These are phyloP conservation scores for Elymnias hypermnestra DNA, from an alignment of 1,140 invertebrate species.

Conservation along the genomic window DNA sequence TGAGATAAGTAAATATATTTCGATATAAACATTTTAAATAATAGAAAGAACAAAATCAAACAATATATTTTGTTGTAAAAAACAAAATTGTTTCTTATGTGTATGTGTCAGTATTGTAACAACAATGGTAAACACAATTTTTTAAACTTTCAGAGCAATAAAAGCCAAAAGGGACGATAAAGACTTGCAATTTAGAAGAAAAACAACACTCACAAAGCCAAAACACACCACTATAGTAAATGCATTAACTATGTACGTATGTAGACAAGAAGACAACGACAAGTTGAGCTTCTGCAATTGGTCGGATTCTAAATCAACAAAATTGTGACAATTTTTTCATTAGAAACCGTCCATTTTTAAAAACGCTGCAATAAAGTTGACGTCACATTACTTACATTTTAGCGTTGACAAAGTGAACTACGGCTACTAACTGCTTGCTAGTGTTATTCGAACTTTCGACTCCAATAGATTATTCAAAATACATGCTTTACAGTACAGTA, in stretches of 20 bases:
- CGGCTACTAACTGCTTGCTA: neutral
- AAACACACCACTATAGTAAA: conserved; percentile 3
- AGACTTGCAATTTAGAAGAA: conserved; percentile 2
- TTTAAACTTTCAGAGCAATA: neutral
- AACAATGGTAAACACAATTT: neutral
- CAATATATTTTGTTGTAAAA: neutral
- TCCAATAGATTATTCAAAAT: neutral
- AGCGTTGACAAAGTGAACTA: conserved; percentile 1
- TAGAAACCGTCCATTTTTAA: neutral
- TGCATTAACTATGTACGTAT: neutral
- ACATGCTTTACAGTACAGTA: no score
- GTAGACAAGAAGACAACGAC: neutral
- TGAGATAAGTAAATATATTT: no score
- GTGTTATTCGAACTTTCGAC: neutral
- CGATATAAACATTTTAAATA: no score
- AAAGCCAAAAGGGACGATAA: neutral
- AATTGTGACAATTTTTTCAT: neutral
- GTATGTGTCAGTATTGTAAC: no score
- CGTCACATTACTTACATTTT: conserved; percentile 2
- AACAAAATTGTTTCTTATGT: no score
- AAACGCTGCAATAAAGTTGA: neutral
- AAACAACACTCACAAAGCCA: conserved; percentile 4
- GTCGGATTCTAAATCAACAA: neutral
- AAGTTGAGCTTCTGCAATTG: neutral
- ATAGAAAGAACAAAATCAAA: neutral